phyloP scores from a whole-genome alignment of 1,140 invertebrate genomes.

The Diplogasteroides magnus region DNA sequence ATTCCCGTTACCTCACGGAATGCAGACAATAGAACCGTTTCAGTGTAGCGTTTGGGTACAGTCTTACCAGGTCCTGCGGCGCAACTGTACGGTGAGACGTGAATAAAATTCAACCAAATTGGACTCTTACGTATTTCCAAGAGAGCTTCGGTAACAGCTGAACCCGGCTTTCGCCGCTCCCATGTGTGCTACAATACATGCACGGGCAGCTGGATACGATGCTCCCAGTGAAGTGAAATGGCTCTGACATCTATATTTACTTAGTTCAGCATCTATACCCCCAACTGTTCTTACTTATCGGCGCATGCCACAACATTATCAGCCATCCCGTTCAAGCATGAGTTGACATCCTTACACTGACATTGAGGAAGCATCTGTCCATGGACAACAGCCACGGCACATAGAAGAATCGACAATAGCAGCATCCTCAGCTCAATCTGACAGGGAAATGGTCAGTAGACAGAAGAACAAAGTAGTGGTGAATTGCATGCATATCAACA shows the following conservation, averaged over 20 bases:
- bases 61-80: too few relatives aligned
- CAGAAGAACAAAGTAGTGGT: too few relatives aligned
- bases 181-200: slow-evolving; percentile 27
- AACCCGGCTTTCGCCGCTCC: slow-evolving; percentile 13
- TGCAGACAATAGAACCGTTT: too few relatives aligned
- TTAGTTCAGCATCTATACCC: too few relatives aligned
- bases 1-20: too few relatives aligned
- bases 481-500: too few relatives aligned
- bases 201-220: slow-evolving; percentile 18
- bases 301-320: slow-evolving; percentile 23
- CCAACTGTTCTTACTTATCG: slow-evolving; percentile 3
- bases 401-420: too few relatives aligned
- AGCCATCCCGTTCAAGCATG: slow-evolving; percentile 7
- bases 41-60: too few relatives aligned
- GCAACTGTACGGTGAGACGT: too few relatives aligned
- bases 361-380: slow-evolving; percentile 30
- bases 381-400: too few relatives aligned
- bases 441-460: too few relatives aligned
- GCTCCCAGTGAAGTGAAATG: slow-evolving; percentile 26
- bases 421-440: too few relatives aligned
- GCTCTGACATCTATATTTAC: slow-evolving; percentile 5
- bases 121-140: slow-evolving; percentile 18
- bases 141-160: slow-evolving; percentile 16
- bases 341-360: slow-evolving; percentile 19
- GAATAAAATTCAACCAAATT: not conserved